These are phyloP conservation scores for Steatornis caripensis DNA, from an alignment of 2,113 vertebrate genomes.

Conservation along the genomic window DNA sequence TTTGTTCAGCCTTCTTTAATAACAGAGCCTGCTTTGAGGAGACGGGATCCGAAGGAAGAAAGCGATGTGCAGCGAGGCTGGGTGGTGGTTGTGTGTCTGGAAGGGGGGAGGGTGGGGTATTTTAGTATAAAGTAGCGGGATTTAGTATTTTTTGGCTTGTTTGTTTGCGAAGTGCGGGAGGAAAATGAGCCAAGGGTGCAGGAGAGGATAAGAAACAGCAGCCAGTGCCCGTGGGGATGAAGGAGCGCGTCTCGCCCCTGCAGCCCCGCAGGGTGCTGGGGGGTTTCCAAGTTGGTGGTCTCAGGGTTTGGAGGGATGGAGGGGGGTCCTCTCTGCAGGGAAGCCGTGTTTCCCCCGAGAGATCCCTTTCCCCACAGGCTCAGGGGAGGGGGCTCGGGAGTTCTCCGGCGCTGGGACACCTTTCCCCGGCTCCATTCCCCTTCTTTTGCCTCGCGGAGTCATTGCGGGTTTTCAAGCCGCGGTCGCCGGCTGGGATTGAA, in stretches of 20 bases:
- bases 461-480: not conserved
- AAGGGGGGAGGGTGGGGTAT: not conserved
- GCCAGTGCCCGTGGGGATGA: not conserved
- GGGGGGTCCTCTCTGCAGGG: conserved; percentile 15
- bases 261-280: not conserved
- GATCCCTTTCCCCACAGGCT: not conserved
- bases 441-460: not conserved
- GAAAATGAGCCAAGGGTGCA: not conserved
- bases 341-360: not conserved
- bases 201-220: not conserved
- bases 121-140: not conserved
- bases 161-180: not conserved
- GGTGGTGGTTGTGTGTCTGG: not conserved
- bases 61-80: conserved; percentile 21
- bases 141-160: not conserved
- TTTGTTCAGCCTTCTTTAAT: conserved; percentile 57
- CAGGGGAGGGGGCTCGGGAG: not conserved
- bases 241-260: not conserved
- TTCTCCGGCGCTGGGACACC: not conserved
- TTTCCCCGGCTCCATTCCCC: not conserved
- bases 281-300: conserved; percentile 59
- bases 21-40: conserved; percentile 35
- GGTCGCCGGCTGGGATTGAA: not conserved
- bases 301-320: not conserved
- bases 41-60: conserved; percentile 30